phyloP scores from a whole-genome alignment of 2,113 vertebrate species.

The Coreoperca whiteheadi region DNA sequence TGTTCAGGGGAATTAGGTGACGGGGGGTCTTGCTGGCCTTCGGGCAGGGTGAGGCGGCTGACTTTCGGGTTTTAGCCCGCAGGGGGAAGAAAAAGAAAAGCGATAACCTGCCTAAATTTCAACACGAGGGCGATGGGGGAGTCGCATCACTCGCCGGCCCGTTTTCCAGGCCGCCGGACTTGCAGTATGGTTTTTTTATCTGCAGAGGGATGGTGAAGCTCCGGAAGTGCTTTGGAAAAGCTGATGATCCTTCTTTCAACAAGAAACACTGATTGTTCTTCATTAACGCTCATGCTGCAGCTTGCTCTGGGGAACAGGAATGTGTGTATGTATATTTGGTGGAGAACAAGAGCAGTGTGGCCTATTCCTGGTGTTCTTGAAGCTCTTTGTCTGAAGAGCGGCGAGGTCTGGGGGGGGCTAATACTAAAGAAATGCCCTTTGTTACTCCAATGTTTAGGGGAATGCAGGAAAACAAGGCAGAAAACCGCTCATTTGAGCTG shows the following conservation, averaged over 20 bases:
- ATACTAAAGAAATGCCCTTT: conserved; percentile 73
- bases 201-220: not conserved
- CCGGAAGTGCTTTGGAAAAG: not conserved
- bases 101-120: not conserved
- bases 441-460: conserved; percentile 72
- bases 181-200: not conserved
- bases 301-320: not conserved
- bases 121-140: not conserved
- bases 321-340: not conserved
- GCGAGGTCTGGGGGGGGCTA: conserved; percentile 61
- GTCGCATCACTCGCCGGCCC: not conserved
- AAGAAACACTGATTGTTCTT: not conserved
- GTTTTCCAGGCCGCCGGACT: not conserved
- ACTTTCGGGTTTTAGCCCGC: not conserved
- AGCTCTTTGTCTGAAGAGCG: conserved; percentile 69
- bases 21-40: not conserved
- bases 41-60: not conserved
- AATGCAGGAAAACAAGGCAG: conserved; percentile 66
- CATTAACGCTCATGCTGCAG: not conserved
- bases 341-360: conserved; percentile 21
- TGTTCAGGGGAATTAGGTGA: not conserved
- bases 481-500: conserved; percentile 35
- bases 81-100: not conserved
- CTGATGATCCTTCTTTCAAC: not conserved
- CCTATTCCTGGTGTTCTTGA: conserved; percentile 55